Evolutionary conservation across 2,888 invertebrate species (phyloP).

Genomic region (Drosophila stalkeri): DNA sequence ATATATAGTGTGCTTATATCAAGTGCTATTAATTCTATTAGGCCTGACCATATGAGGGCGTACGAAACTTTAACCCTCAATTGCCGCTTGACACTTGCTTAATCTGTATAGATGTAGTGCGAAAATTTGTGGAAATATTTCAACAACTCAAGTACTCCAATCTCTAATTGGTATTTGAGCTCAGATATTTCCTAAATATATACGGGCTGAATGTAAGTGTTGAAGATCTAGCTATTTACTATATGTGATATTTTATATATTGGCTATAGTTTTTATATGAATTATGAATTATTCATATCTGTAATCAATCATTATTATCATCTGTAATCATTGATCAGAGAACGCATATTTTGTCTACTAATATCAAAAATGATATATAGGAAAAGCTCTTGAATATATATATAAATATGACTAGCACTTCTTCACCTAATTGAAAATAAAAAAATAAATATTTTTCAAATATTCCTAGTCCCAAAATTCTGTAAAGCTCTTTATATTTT

Average conservation of each 20-base stretch:
- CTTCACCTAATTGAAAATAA: no score
- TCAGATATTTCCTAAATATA: constrained; percentile 5
- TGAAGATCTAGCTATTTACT: not conserved
- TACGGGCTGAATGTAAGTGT: not conserved
- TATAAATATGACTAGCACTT: no score
- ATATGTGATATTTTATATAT: not conserved
- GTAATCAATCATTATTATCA: no score
- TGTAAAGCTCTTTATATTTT: no score
- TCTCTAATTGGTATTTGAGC: constrained; percentile 38
- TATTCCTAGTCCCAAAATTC: no score
- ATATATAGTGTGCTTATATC: constrained; percentile 32
- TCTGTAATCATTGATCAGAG: no score
- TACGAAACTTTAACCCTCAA: constrained; percentile 33
- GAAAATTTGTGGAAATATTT: constrained; percentile 9
- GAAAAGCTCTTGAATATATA: no score
- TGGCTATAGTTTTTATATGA: not conserved
- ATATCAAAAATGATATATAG: no score
- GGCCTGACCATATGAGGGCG: constrained; percentile 44
- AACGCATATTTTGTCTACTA: no score
- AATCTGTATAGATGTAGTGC: constrained; percentile 5
- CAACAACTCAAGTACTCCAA: constrained; percentile 34
- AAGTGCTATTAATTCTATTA: constrained; percentile 68
- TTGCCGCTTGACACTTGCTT: constrained; percentile 43
- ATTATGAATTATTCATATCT: no score
- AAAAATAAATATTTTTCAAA: no score